phyloP scores from a whole-genome alignment of 2,888 invertebrate species.

The Dusona sp. region DNA sequence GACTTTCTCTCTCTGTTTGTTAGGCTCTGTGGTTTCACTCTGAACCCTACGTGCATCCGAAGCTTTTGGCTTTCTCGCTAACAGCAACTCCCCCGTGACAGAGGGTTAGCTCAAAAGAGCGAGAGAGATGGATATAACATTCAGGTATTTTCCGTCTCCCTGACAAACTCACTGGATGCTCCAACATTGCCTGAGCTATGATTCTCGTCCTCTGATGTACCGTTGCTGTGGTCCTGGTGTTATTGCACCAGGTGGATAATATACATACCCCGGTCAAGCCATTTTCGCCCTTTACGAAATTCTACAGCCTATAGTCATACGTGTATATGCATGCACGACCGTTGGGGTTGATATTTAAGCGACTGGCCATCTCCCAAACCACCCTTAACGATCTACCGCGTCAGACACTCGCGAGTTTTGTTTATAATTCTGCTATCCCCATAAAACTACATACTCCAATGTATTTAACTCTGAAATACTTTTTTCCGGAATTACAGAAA shows the following conservation, averaged over 20 bases:
- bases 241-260: constrained; percentile 56
- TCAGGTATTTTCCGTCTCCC: constrained; percentile 64
- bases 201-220: constrained; percentile 79
- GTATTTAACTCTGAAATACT: not conserved
- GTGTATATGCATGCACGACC: not conserved
- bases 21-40: constrained; percentile 37
- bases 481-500: not conserved
- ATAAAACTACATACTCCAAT: not conserved
- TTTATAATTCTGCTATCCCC: constrained; percentile 11
- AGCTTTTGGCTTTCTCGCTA: constrained; percentile 57
- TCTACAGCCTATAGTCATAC: not conserved
- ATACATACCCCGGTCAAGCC: constrained; percentile 21
- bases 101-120: constrained; percentile 29
- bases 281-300: constrained; percentile 32
- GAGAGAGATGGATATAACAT: constrained; percentile 24
- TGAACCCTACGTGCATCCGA: constrained; percentile 30
- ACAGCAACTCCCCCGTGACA: constrained; percentile 60
- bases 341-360: constrained; percentile 52
- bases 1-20: constrained; percentile 35
- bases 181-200: constrained; percentile 78
- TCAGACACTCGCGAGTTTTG: constrained; percentile 36
- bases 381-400: constrained; percentile 13
- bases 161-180: constrained; percentile 66
- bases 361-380: constrained; percentile 59
- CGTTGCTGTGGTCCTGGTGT: constrained; percentile 56